Conservation (phyloP, 2,888 invertebrate species). For the Ectobius pallidus region DNA sequence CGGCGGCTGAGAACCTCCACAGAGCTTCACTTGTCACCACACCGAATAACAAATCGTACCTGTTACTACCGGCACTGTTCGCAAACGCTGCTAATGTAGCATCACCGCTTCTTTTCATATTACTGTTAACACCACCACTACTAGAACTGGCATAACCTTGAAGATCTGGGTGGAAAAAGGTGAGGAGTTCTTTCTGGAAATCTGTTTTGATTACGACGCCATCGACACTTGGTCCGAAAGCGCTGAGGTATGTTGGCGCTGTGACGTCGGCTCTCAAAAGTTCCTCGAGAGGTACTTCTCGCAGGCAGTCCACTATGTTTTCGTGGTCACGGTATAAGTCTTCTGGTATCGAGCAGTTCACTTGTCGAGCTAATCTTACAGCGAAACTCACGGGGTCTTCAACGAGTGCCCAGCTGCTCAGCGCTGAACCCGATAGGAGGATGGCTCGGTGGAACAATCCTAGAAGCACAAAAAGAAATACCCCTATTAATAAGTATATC, state of each 20-base stretch:
- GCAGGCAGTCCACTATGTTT: slow-evolving; percentile 81
- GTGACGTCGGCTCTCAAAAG: slow-evolving; percentile 74
- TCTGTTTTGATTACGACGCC: slow-evolving; percentile 92
- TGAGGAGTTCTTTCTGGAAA: slow-evolving; percentile 79
- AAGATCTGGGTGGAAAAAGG: slow-evolving; percentile 60
- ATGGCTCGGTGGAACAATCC: slow-evolving; percentile 89
- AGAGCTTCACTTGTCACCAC: slow-evolving; percentile 92
- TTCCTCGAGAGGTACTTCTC: slow-evolving; percentile 76
- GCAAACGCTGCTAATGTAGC: slow-evolving; percentile 62
- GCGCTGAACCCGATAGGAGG: slow-evolving; percentile 84
- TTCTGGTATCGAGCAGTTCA: slow-evolving; percentile 83
- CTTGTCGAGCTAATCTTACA: slow-evolving; percentile 76
- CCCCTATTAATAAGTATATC: background rate
- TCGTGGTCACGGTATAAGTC: slow-evolving; percentile 83
- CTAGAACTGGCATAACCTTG: slow-evolving; percentile 28
- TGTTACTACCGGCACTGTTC: slow-evolving; percentile 45
- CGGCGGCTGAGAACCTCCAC: slow-evolving; percentile 85
- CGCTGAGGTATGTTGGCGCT: slow-evolving; percentile 81
- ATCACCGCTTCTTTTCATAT: slow-evolving; percentile 65
- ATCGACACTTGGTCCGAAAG: slow-evolving; percentile 93
- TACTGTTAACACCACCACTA: slow-evolving; percentile 60
- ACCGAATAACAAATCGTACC: slow-evolving; percentile 87
- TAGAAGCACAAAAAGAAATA: slow-evolving; percentile 54
- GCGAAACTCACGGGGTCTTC: slow-evolving; percentile 86
- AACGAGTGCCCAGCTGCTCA: slow-evolving; percentile 89